Base-by-base conservation (phyloP, 1,140 invertebrate species). In the Leptopilina boulardi region DNA sequence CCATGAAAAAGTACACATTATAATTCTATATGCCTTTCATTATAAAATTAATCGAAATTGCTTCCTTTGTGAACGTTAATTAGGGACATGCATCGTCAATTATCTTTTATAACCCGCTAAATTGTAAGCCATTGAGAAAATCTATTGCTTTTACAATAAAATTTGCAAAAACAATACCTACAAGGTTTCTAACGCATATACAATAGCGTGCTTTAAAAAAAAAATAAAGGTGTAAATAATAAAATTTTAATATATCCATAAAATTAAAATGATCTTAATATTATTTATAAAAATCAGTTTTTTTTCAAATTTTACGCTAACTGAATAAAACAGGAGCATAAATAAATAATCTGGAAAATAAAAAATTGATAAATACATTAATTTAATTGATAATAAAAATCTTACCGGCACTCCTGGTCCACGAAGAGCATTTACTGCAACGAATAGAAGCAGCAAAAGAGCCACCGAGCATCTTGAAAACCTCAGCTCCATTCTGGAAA, bases 401-500 rank as follows among this genome's bases (percentile, higher is more conserved):
- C 80, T 88, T 79, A 89, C 89, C 84, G 88, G 87, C 70, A 81
- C 76, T 79, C 70, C 66, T n/a, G 85, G 82, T 78, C 85, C 85
- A 75, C 87, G 88, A 81, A 88, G 82, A 82, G 86, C 88, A 77
- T 87, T 82, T 41, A 78, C 79, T 73, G 82, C 75, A 75, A 86
- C 82, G 72, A 87, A 86, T 30, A 89, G 66, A 76, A 89, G 79
- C 77, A 88, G 74, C 81, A 86, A 74, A 66, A 80, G 42, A 47
- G 81, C 83, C 77, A 76, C 72, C 79, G 81, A 81, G 74, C 83
- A 82, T 82, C 88, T 85, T 74, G 80, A 85, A 84, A 84, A 82
- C 78, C 87, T 85, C 83, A 87, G 78, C 83, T 71, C 84, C 89
- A 90, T 90, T 87, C 89, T 90, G 84, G 78, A 87, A 88, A 75